Evolutionary conservation across 2,888 invertebrate species (phyloP).

Genomic region (Syrista parreyssii): DNA sequence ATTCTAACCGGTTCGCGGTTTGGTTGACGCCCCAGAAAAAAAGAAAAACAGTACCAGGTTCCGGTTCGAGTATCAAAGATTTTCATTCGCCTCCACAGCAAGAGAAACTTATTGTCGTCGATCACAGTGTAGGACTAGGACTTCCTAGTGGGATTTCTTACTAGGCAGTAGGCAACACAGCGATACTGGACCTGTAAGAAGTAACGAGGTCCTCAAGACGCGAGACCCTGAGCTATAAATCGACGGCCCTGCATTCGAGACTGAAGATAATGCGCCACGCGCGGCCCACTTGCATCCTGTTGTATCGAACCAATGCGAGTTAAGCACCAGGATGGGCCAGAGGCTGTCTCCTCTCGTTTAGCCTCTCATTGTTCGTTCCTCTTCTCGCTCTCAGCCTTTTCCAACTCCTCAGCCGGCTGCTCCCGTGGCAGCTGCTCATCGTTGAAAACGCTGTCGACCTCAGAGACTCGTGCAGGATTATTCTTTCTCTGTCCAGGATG

Average conservation of each 20-base stretch:
- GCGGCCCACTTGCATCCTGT: slow-evolving; percentile 13
- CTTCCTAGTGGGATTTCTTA: background rate
- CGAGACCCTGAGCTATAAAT: slow-evolving; percentile 1
- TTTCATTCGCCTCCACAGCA: background rate
- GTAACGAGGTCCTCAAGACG: background rate
- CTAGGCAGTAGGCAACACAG: background rate
- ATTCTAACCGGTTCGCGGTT: slow-evolving; percentile 43
- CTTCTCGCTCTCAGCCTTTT: slow-evolving; percentile 24
- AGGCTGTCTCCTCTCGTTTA: background rate
- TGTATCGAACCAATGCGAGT: slow-evolving; percentile 8
- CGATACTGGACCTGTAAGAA: background rate
- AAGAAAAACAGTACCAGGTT: slow-evolving; percentile 4
- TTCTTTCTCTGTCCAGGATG: background rate
- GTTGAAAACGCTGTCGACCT: background rate
- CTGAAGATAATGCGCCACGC: slow-evolving; percentile 25
- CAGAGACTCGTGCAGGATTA: background rate
- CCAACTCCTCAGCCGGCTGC: slow-evolving; percentile 25
- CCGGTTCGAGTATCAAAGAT: background rate
- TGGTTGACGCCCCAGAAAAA: slow-evolving; percentile 27
- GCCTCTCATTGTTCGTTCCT: slow-evolving; percentile 11
- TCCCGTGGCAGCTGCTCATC: background rate
- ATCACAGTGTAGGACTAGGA: background rate
- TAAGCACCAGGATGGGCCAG: background rate
- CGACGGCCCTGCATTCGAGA: slow-evolving; percentile 9
- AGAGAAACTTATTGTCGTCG: background rate